These are phyloP conservation scores for Nomada ferruginata DNA, from an alignment of 2,888 invertebrate genomes.

Conservation along the genomic window DNA sequence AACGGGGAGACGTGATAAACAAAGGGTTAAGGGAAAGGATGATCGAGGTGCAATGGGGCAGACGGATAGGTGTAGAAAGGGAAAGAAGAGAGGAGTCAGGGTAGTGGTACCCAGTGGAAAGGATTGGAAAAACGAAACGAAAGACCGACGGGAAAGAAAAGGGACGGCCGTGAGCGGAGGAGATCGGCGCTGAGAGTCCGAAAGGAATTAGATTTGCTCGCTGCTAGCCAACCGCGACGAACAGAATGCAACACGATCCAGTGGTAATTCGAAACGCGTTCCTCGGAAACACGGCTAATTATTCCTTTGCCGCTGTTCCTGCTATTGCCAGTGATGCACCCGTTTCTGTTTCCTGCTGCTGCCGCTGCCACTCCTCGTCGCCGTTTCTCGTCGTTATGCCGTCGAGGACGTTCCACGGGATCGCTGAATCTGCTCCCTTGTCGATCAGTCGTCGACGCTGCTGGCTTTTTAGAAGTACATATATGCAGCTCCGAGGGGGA, in stretches of 20 bases:
- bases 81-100: slow-evolving; percentile 14
- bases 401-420: slow-evolving; percentile 12
- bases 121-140: slow-evolving; percentile 60
- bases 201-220: slow-evolving; percentile 80
- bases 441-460: slow-evolving; percentile 4
- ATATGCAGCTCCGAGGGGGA: no score
- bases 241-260: slow-evolving; percentile 81
- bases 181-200: slow-evolving; percentile 69
- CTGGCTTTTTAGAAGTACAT: background rate
- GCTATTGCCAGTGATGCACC: slow-evolving; percentile 58
- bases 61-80: slow-evolving; percentile 26
- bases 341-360: slow-evolving; percentile 50
- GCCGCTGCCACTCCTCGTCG: slow-evolving; percentile 39
- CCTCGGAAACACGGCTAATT: slow-evolving; percentile 78
- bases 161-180: slow-evolving; percentile 38
- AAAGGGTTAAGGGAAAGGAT: slow-evolving; percentile 31
- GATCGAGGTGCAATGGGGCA: slow-evolving; percentile 32
- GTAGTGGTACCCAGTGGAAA: slow-evolving; percentile 22
- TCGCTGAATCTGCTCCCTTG: slow-evolving; percentile 29
- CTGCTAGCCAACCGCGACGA: slow-evolving; percentile 80
- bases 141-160: slow-evolving; percentile 37
- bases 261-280: slow-evolving; percentile 81
- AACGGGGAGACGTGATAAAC: slow-evolving; percentile 10
- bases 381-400: slow-evolving; percentile 5
- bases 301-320: slow-evolving; percentile 74